Evolutionary conservation across 2,888 invertebrate genomes (phyloP), one percentile per base, ranked within the genome.

Genomic region (Andricus curvator): DNA sequence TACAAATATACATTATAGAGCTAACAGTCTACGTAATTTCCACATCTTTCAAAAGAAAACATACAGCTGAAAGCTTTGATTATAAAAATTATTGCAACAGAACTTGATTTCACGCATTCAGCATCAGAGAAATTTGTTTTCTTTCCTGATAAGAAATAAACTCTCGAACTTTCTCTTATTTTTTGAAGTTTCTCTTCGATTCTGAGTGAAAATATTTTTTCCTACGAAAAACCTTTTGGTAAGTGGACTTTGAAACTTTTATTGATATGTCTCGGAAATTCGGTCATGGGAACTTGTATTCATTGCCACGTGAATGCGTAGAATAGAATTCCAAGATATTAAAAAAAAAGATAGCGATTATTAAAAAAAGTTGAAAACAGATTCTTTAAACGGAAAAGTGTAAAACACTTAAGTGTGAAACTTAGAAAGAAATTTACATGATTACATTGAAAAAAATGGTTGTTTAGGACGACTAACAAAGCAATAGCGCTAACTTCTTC

Each of bases 21-120:
- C 44, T 79, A 68, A 82, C 65, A 68, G 44, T 56, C 76, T 70
- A 37, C 65, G 65, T 80, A 80, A 81, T 78, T 80, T 64, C 80
- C 70, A 66, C 48, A 79, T 76, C 77, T 78, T 64, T 78, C 66
- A 60, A 80, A 82, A 77, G 77, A 80, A 80, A 84, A 82, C 74
- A 79, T 77, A 65, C 77, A 86, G 84, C 87, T 85, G 83, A 89
- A 90, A 89, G 88, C 87, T 88, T 89, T 87, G 88, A 91, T 89
- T 89, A 87, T 89, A 87, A 84, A 86, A 84, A 81, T 89, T 85
- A 89, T 88, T 89, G 88, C 88, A 84, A 82, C 79, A 84, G 77
- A 81, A 80, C 56, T 65, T 66, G n/a, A 8, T 22, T 65, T 22
- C 22, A 65, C 22, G 74, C 37, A 37, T 79, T 79, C 79, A 44